Evolutionary conservation across 2,888 invertebrate species (phyloP).

Genomic region (Lasioglossum zephyrum): DNA sequence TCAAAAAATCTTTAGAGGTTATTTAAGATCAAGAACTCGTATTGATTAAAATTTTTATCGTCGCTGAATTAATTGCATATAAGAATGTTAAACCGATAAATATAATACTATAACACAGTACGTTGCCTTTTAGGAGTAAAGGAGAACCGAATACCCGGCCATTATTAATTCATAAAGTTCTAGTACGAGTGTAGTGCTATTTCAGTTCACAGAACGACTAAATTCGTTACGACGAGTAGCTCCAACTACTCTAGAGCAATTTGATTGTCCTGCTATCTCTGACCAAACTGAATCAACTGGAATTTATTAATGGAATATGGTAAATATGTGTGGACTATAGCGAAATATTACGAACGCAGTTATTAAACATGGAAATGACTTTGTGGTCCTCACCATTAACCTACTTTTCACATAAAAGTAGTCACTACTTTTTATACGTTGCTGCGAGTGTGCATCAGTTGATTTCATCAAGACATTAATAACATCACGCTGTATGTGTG

Average conservation of each 20-base stretch:
- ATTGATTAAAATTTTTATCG: background rate
- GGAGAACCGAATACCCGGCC: background rate
- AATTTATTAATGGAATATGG: background rate
- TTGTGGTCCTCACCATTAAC: background rate
- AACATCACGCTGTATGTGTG: background rate
- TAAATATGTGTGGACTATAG: background rate
- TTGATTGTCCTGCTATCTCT: background rate
- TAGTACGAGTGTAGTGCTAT: background rate
- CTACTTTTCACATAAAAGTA: background rate
- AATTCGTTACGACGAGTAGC: background rate
- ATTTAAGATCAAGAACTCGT: background rate
- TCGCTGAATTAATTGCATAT: background rate
- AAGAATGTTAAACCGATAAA: background rate
- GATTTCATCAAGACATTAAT: background rate
- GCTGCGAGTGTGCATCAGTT: background rate
- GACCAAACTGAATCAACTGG: background rate
- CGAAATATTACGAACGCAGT: background rate
- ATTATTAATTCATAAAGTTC: background rate
- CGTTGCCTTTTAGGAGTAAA: background rate
- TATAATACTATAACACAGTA: background rate
- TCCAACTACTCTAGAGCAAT: background rate
- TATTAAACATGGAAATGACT: background rate
- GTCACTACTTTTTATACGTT: background rate
- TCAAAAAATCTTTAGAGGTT: no score
- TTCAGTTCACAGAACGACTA: background rate